Evolutionary conservation across 2,888 invertebrate genomes (phyloP), one percentile per base, ranked within the genome.

Genomic region (Creontiades dilutus): DNA sequence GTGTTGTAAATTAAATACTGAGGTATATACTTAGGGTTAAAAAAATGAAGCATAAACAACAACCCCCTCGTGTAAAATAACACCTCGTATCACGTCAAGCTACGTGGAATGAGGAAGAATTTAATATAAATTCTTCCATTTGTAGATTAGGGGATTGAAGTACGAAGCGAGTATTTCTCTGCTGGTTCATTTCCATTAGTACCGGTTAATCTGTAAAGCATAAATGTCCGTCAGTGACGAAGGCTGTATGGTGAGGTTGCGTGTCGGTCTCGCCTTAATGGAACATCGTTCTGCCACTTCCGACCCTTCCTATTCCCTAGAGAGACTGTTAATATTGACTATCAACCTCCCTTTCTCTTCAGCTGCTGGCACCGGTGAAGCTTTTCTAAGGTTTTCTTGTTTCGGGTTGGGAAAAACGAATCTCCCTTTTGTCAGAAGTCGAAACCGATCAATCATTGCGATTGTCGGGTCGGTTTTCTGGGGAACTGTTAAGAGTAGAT

Each of bases 321-420:
- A 78, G 76, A 78, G 87, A 78, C 46, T 88, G 87, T 88, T 88
- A 88, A 88, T 88, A 88, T 88, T 88, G 76, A 88, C 87, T 78
- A 88, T 88, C 78, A 78, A 88, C 78, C 78, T 88, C 78, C 52
- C 78, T 78, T 46, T 55, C 3, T 37, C 37, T 46, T 28, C 9
- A 14, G 46, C 19, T 80, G 23, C 14, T 46, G n/a, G 78, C 47
- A 47, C 19, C n/a, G 5, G 78, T 47, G 78, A 46, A 37, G 27
- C 23, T 57, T 76, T 27, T 76, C 11, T 14, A 37, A 27, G 78
- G 78, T 46, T 16, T 28, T 78, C 46, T 11, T 47, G 46, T 80
- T 80, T 46, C 12, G 47, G 47, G 47, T 46, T 19, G 46, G n/a
- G 78, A 28, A 46, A 37, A 80, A 80, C 68, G n/a, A 68, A 68